phyloP scores from a whole-genome alignment of 2,113 vertebrate species.

The Crypturellus undulatus region DNA sequence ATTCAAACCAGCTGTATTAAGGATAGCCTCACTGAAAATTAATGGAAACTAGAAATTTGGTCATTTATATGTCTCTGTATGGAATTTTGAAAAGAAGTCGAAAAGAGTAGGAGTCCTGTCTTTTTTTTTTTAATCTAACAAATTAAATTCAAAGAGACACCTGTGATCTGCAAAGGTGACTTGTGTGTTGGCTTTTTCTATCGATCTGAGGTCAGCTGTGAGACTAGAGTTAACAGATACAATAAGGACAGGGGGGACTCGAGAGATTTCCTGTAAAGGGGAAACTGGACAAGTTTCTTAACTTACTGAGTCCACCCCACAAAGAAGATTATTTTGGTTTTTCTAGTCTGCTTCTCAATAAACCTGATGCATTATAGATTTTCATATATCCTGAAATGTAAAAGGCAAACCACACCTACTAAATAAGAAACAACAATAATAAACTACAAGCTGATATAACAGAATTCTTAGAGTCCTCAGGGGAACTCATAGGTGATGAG shows the following conservation, averaged over 20 bases:
- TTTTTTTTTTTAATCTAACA: background rate
- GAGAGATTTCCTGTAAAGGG: background rate
- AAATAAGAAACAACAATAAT: background rate
- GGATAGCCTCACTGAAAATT: background rate
- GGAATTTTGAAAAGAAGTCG: background rate
- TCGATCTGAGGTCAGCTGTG: background rate
- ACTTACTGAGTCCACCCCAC: background rate
- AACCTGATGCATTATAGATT: background rate
- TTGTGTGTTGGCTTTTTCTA: background rate
- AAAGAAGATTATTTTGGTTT: background rate
- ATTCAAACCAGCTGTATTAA: rapidly evolving
- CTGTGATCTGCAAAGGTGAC: background rate
- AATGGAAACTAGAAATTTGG: background rate
- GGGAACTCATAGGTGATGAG: background rate
- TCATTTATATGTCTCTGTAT: background rate
- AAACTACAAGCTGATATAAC: conserved; percentile 1
- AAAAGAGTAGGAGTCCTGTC: background rate
- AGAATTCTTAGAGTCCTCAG: conserved; percentile 23
- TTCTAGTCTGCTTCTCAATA: background rate
- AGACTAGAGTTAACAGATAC: background rate
- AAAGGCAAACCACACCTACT: conserved; percentile 1
- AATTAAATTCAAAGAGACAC: background rate
- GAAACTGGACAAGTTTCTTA: background rate
- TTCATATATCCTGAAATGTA: background rate
- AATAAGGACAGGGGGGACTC: background rate